A percentile compares a stretch with the other conserved stretches of the same genome.
phyloP scores from a whole-genome alignment of 2,797 vertebrate genomes.

The Dermochelys coriacea region DNA sequence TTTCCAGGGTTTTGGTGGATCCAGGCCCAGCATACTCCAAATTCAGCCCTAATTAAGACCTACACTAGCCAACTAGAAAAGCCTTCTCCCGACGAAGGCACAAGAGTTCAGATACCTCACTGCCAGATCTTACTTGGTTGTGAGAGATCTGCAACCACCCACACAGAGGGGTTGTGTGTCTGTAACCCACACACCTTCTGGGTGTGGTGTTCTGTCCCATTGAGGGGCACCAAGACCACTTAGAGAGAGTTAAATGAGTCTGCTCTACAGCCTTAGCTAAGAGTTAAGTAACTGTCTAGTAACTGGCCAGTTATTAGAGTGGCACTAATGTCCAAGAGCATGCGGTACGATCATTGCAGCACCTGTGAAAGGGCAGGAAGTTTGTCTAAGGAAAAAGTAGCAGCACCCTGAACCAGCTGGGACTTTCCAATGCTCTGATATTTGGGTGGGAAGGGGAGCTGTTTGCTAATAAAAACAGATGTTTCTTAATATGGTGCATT shows the following conservation, averaged over 20 bases:
- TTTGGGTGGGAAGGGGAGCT: neutral
- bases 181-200: too few relatives aligned
- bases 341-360: rapidly evolving
- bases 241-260: too few relatives aligned
- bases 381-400: rapidly evolving
- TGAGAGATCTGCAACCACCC: neutral
- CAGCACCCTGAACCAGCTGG: neutral
- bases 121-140: neutral
- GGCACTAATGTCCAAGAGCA: rapidly evolving
- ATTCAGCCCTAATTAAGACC: neutral
- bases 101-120: neutral
- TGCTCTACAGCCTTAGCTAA: too few relatives aligned
- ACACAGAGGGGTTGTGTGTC: neutral
- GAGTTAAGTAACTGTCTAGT: too few relatives aligned
- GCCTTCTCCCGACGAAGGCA: neutral
- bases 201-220: too few relatives aligned
- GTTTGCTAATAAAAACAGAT: neutral
- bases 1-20: neutral
- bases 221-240: too few relatives aligned
- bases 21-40: neutral
- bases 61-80: neutral
- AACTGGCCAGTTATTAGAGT: neutral
- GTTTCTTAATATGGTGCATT: neutral
- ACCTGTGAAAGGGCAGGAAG: neutral
- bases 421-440: neutral